Evolutionary conservation across 1,140 invertebrate genomes (phyloP).

Genomic region (Lepidurus packardi): DNA sequence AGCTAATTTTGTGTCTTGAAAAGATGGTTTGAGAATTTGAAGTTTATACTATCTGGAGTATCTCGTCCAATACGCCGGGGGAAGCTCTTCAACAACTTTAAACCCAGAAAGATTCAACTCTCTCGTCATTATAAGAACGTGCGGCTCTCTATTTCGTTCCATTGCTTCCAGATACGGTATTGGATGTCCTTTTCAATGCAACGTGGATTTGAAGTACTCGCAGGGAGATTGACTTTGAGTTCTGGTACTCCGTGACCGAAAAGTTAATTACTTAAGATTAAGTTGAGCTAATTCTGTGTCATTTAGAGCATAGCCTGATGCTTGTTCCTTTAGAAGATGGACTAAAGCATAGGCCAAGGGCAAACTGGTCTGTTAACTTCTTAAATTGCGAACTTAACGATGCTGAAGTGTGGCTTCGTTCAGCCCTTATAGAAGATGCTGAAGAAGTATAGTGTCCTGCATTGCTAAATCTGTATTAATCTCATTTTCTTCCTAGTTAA

Average conservation of each 20-base stretch:
- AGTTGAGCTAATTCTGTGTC: not conserved
- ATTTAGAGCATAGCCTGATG: constrained; percentile 63
- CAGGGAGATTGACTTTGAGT: constrained; percentile 73
- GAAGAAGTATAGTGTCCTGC: constrained; percentile 34
- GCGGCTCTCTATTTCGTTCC: constrained; percentile 74
- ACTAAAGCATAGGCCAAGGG: constrained; percentile 73
- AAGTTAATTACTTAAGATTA: not conserved
- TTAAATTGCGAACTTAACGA: constrained; percentile 88
- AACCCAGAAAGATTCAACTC: constrained; percentile 79
- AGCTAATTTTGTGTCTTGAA: not conserved
- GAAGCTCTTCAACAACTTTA: constrained; percentile 72
- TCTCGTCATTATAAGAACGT: constrained; percentile 88
- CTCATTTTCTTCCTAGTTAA: constrained; percentile 23
- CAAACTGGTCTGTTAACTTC: constrained; percentile 85
- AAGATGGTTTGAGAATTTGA: constrained; percentile 87
- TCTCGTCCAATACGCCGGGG: constrained; percentile 87
- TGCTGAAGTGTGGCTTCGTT: constrained; percentile 86
- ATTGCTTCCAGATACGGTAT: constrained; percentile 89
- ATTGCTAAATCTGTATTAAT: not conserved
- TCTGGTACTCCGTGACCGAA: constrained; percentile 46
- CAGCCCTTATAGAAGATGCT: constrained; percentile 59
- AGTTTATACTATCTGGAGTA: constrained; percentile 90
- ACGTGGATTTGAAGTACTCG: constrained; percentile 85
- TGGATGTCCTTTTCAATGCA: constrained; percentile 98
- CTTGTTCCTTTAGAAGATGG: constrained; percentile 74